Evolutionary conservation across 2,888 invertebrate species (phyloP), one percentile per base, ranked within the genome.

Genomic region (Drosophila lutescens): DNA sequence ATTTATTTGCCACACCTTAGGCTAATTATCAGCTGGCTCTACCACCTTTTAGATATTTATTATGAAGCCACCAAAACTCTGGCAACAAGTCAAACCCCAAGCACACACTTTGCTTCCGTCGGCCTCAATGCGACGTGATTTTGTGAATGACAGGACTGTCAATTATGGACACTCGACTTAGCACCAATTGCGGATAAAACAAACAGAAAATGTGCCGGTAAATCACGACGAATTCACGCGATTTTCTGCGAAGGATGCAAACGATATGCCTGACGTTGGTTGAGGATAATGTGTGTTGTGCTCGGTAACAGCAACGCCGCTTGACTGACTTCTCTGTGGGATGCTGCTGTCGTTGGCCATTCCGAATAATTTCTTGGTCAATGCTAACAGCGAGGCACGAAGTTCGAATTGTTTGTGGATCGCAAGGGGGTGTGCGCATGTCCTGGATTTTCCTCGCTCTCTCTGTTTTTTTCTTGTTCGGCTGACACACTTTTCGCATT

Each of bases 241-340:
- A 41, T 26, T 66, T 30, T 40, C 26, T 36, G 15, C 30, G 34
- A 41, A 56, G 36, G 44, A 50, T 17, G 34, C 34, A 5, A 34
- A 34, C 12, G 34, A 40, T 4, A 17, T 30, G 44, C 32, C 40
- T 32, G 50, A 8, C 43, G 34, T 30, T 2, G 51, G 47, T 69
- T 44, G 58, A 46, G 62, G 65, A 62, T 54, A 23, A 20, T 61
- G 74, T 79, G 83, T 86, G 88, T 88, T 83, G 84, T 87, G 84
- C 78, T 79, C 88, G 80, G 73, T 86, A 79, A 81, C 85, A 87
- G 80, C 87, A 76, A 84, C 84, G 84, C 76, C 86, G 87, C 77
- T 76, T 82, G 78, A 88, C 88, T 88, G 78, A 80, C 68, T 59
- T 17, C 20, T 34, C 50, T 68, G 51, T 68, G 51, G 73, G 85